Conservation (phyloP, 2,797 vertebrate genomes). For the Galago senegalensis region DNA sequence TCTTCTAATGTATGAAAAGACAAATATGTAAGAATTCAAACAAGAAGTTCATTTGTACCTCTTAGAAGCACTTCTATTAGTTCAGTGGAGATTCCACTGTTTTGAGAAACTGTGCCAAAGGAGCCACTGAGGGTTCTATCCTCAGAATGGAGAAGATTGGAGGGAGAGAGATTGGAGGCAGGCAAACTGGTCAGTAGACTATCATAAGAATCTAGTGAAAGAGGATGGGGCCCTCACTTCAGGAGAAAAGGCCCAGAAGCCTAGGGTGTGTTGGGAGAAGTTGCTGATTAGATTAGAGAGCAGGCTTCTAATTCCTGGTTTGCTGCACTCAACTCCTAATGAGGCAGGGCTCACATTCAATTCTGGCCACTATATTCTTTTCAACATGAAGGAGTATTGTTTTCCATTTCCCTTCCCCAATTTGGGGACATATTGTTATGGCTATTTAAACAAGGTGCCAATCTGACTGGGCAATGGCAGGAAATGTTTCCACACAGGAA, state of each 20-base stretch:
- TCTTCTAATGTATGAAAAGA: conserved; percentile 22
- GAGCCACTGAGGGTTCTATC: not conserved
- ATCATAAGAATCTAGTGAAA: not conserved
- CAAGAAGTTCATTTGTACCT: not conserved
- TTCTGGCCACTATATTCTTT: conserved; percentile 57
- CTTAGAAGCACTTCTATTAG: conserved; percentile 1
- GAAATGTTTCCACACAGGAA: conserved; percentile 71
- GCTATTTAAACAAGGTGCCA: conserved; percentile 71
- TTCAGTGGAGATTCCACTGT: not conserved
- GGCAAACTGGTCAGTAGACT: not conserved
- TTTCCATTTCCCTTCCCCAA: conserved; percentile 70
- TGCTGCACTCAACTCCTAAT: conserved; percentile 7
- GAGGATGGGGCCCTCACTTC: not conserved
- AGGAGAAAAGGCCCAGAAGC: conserved; percentile 31
- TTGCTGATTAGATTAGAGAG: not conserved
- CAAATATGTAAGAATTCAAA: not conserved
- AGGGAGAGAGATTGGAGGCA: not conserved
- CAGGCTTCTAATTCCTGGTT: not conserved
- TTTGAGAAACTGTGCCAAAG: conserved; percentile 32
- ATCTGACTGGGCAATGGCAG: conserved; percentile 44
- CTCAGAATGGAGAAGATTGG: not conserved
- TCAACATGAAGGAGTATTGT: conserved; percentile 63
- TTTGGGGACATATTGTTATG: conserved; percentile 48
- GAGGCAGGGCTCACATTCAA: conserved; percentile 25
- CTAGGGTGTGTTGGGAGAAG: not conserved